These are phyloP conservation scores for Oryctolagus cuniculus DNA, from an alignment of 2,113 vertebrate genomes.

Conservation along the genomic window DNA sequence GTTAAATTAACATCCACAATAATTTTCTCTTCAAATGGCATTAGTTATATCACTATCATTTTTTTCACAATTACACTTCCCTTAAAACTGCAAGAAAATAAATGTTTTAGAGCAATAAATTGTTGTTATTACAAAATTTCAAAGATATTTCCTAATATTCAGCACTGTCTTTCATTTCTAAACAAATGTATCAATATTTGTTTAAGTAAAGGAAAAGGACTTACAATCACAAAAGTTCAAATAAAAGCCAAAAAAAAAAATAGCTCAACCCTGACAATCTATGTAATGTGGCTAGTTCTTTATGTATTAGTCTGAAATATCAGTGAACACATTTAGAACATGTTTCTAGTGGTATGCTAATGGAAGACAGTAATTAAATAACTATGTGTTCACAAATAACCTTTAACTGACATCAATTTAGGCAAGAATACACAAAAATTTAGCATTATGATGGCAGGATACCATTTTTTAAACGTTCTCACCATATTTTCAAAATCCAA, in stretches of 20 bases:
- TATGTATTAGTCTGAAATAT: slow-evolving; percentile 67
- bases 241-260: neutral
- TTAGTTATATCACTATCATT: neutral
- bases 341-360: slow-evolving; percentile 49
- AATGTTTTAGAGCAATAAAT: neutral
- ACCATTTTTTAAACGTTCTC: neutral
- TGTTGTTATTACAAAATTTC: neutral
- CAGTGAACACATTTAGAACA: slow-evolving; percentile 42
- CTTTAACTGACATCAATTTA: slow-evolving; percentile 66
- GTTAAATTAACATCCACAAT: neutral
- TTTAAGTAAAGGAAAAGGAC: slow-evolving; percentile 6
- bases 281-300: slow-evolving; percentile 69
- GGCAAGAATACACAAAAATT: neutral
- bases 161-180: neutral
- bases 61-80: neutral
- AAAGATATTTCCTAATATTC: neutral
- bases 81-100: neutral
- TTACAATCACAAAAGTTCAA: neutral
- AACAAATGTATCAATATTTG: neutral
- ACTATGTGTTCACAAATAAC: slow-evolving; percentile 64
- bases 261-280: neutral
- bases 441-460: neutral
- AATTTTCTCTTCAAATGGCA: neutral
- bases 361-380: slow-evolving; percentile 66
- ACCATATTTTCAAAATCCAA: neutral